Conservation (phyloP, 2,888 invertebrate species). For the Ectemnius lituratus region DNA sequence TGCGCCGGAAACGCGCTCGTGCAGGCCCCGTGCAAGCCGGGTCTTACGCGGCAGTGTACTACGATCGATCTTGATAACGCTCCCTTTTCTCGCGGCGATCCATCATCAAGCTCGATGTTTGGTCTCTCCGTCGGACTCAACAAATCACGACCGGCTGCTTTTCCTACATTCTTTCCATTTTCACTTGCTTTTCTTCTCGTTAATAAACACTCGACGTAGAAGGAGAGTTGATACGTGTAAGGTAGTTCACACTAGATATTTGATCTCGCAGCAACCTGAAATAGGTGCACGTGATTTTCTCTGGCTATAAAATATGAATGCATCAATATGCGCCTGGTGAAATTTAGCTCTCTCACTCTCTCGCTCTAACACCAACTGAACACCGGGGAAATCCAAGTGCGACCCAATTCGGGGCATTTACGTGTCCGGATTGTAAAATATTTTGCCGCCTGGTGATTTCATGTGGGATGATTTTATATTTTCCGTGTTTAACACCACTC, state of each 20-base stretch:
- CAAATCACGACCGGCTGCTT: conserved; percentile 38
- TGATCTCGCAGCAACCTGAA: too few species aligned
- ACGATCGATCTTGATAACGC: conserved; percentile 52
- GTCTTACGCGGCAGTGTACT: conserved; percentile 37
- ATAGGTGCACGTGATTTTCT: background rate
- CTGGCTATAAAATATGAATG: background rate
- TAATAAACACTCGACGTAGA: too few species aligned
- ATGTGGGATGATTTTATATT: too few species aligned
- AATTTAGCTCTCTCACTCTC: conserved; percentile 18
- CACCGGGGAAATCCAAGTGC: background rate
- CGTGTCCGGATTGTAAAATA: too few species aligned
- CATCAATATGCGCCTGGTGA: too few species aligned
- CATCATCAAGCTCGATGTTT: conserved; percentile 51
- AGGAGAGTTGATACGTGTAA: too few species aligned
- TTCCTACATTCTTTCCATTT: too few species aligned
- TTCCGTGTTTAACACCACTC: background rate
- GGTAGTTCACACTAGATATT: too few species aligned
- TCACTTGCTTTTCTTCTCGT: too few species aligned
- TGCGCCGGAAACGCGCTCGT: conserved; percentile 50
- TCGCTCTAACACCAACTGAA: background rate
- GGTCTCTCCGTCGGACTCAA: conserved; percentile 32
- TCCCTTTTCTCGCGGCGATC: conserved; percentile 44
- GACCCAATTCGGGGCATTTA: background rate
- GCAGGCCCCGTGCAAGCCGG: conserved; percentile 29
- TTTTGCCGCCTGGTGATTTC: too few species aligned